Percentiles rank a stretch among this genome's conserved stretches.
phyloP scores from a whole-genome alignment of 1,140 invertebrate species.

The Forficula auricularia region DNA sequence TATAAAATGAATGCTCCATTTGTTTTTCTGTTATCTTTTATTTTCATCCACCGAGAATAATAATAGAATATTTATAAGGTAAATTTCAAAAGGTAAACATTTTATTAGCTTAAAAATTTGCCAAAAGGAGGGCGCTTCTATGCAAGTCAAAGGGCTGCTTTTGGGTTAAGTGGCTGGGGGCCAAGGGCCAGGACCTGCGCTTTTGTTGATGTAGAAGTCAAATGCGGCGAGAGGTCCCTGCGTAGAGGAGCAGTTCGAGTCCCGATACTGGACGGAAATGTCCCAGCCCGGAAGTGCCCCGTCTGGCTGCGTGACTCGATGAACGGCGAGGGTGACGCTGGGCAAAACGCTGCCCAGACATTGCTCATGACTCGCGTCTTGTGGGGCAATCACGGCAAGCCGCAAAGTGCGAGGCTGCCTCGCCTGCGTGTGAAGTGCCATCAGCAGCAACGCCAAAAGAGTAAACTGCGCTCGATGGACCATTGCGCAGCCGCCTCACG shows the following conservation, averaged over 20 bases:
- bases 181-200: no score
- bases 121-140: no score
- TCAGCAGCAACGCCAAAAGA: constrained; percentile 16
- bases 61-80: no score
- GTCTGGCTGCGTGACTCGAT: constrained; percentile 33
- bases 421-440: background rate
- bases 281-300: constrained; percentile 44
- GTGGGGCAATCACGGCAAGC: constrained; percentile 49
- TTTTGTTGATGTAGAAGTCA: constrained; percentile 50
- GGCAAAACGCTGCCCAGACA: constrained; percentile 50
- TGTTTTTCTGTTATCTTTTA: no score
- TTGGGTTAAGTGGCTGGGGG: no score
- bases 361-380: constrained; percentile 38
- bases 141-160: no score
- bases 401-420: constrained; percentile 26
- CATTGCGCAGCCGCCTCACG: no score
- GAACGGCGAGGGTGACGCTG: constrained; percentile 52
- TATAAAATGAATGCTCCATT: no score
- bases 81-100: no score
- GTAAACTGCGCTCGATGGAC: no score
- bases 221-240: constrained; percentile 60
- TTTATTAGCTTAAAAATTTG: no score
- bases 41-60: no score
- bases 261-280: constrained; percentile 46
- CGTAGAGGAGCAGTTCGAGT: constrained; percentile 63